Conservation (phyloP, 2,113 vertebrate species). For the Oncorhynchus nerka region DNA sequence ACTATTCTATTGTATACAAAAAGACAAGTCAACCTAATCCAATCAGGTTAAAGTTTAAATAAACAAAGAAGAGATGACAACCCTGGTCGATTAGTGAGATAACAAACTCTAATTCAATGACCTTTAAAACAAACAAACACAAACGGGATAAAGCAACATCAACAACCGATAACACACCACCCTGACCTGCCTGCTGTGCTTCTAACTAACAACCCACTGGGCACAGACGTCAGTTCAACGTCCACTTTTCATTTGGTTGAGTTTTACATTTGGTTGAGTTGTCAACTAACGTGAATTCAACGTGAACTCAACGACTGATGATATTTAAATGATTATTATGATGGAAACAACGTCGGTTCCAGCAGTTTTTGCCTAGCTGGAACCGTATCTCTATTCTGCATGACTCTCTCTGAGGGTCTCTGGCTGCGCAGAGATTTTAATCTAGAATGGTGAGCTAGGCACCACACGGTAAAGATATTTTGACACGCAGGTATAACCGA, state of each 20-base stretch:
- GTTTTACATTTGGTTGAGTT: too few species aligned
- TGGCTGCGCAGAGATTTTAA: constrained; percentile 22
- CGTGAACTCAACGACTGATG: too few species aligned
- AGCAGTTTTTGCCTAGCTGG: too few species aligned
- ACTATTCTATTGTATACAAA: not conserved
- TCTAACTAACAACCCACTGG: not conserved
- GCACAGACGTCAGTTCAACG: too few species aligned
- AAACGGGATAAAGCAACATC: constrained; percentile 13
- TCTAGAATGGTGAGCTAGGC: constrained; percentile 40
- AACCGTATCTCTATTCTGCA: not conserved
- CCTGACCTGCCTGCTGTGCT: constrained; percentile 16
- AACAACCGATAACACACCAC: constrained; percentile 25
- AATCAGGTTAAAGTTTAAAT: not conserved
- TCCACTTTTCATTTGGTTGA: too few species aligned
- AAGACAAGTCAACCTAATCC: not conserved
- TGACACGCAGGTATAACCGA: not conserved
- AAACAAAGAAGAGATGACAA: not conserved
- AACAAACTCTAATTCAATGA: not conserved
- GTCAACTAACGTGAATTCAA: too few species aligned
- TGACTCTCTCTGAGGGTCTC: constrained; percentile 21
- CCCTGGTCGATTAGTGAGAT: not conserved
- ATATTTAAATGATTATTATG: too few species aligned
- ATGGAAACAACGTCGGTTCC: too few species aligned
- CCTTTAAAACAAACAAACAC: not conserved
- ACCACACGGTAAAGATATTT: constrained; percentile 18